Percentiles rank a stretch among this genome's conserved stretches.
Evolutionary conservation across 2,888 invertebrate genomes (phyloP).

Genomic region (Ferdinandea cuprea): DNA sequence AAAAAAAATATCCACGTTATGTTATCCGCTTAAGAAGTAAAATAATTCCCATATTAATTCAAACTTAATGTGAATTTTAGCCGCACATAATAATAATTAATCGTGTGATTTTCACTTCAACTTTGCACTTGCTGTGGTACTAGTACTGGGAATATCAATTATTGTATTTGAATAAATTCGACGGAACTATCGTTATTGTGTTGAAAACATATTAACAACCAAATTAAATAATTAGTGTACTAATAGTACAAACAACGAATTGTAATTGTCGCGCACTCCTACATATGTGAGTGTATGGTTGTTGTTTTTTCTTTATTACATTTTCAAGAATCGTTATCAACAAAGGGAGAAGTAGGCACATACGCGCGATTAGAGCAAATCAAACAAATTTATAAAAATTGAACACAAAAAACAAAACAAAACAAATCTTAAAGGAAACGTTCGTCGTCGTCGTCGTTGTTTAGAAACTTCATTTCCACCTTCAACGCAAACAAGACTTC

Average conservation of each 20-base stretch:
- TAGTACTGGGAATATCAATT: neutral
- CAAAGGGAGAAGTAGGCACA: constrained; percentile 20
- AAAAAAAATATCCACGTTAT: constrained; percentile 28
- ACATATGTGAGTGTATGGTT: neutral
- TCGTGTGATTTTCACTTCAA: neutral
- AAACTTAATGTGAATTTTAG: no score
- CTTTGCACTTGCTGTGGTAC: neutral
- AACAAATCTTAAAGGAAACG: neutral
- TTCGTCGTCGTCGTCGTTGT: no score
- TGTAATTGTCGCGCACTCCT: constrained; percentile 52
- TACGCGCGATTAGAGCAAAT: constrained; percentile 8
- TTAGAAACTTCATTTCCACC: neutral
- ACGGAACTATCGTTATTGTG: neutral
- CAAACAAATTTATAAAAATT: constrained; percentile 9
- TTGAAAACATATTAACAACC: constrained; percentile 15
- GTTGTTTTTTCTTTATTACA: constrained; percentile 7
- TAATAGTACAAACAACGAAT: constrained; percentile 37
- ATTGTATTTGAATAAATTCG: neutral
- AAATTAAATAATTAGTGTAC: constrained; percentile 34
- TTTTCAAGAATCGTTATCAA: constrained; percentile 52
- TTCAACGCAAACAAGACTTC: constrained; percentile 10
- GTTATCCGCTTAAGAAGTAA: constrained; percentile 29
- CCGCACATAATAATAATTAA: constrained; percentile 14
- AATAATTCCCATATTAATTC: no score
- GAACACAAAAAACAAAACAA: neutral